Base-by-base conservation (phyloP, 2,797 vertebrate species). In the Urophycis tenuis region DNA sequence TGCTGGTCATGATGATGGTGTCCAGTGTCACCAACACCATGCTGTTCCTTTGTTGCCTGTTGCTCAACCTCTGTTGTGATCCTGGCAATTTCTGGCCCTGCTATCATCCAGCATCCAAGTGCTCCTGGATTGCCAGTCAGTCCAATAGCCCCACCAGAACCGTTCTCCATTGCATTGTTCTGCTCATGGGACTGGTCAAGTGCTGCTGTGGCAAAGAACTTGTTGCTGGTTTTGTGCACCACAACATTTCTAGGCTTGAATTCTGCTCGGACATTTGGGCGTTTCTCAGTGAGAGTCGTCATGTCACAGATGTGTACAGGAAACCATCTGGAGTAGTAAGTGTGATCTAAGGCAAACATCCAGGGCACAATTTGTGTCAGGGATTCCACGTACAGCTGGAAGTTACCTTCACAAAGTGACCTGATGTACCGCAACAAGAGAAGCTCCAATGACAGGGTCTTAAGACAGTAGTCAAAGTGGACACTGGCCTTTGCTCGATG, bases 81-180 rank as follows among this genome's bases (percentile, higher is more conserved):
- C 32, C 69, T 71, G 69, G 69, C 69, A 71, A 69, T 69, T 69
- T 69, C 64, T 69, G 17, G 17, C 71, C 8, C 31, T 36, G 71
- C 71, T 71, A 31, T 22, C 67, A 69, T 69, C 69, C 69, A 71
- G 67, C 67, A 12, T 30, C 25, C 14, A 12, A 72, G 71, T 73
- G 71, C 71, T 33, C 71, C 71, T 10, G 71, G 71, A 72, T 72
- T 34, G 25, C 30, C 71, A 2, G 71, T 73, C 71, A 36, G 33
- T 32, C 33, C 71, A 73, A 73, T 22, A 33, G 71, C 33, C 19
- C 71, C 71, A 73, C 71, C 71, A 73, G 71, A 73, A 33, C 34
- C 71, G 19, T 73, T 73, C 30, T n/a, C 32, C 19, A 9, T 32
- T 73, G 71, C 71, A n/a, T n/a, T n/a, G n/a, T n/a, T n/a, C n/a